Conservation (phyloP, 2,888 invertebrate genomes). For the Eutolmus rufibarbis region DNA sequence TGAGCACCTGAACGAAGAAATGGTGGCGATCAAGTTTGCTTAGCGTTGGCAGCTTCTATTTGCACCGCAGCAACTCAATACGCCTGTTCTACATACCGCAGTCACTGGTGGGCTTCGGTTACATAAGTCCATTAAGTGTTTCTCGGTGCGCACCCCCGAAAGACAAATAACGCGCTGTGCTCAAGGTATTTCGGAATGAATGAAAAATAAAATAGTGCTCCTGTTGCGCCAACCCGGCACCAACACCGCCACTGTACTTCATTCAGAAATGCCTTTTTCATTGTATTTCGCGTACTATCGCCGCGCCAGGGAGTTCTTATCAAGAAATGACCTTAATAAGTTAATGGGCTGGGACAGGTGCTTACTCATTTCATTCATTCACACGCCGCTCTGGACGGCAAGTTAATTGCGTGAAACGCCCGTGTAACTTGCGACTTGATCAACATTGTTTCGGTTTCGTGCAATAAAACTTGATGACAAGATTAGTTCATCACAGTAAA, state of each 20-base stretch:
- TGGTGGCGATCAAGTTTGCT: background rate
- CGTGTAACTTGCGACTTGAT: background rate
- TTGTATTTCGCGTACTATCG: background rate
- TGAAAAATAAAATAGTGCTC: background rate
- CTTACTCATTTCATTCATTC: conserved; percentile 14
- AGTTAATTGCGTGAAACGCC: background rate
- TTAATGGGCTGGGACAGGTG: conserved; percentile 22
- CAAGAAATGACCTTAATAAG: conserved; percentile 13
- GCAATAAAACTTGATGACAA: background rate
- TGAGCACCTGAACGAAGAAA: background rate
- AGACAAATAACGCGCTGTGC: background rate
- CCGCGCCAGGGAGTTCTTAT: background rate
- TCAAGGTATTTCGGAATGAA: background rate
- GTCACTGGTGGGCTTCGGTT: background rate
- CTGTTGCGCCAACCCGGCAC: background rate
- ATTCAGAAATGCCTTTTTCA: background rate
- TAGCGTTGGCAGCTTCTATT: background rate
- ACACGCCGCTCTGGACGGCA: background rate
- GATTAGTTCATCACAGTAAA: background rate
- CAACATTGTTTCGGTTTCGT: background rate
- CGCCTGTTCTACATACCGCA: background rate
- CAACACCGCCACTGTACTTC: background rate
- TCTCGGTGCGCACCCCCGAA: background rate
- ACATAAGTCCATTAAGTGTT: background rate
- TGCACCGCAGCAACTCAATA: background rate